Evolutionary conservation across 2,888 invertebrate species (phyloP), one percentile per base, ranked within the genome.

Genomic region (Agonopterix arenella): DNA sequence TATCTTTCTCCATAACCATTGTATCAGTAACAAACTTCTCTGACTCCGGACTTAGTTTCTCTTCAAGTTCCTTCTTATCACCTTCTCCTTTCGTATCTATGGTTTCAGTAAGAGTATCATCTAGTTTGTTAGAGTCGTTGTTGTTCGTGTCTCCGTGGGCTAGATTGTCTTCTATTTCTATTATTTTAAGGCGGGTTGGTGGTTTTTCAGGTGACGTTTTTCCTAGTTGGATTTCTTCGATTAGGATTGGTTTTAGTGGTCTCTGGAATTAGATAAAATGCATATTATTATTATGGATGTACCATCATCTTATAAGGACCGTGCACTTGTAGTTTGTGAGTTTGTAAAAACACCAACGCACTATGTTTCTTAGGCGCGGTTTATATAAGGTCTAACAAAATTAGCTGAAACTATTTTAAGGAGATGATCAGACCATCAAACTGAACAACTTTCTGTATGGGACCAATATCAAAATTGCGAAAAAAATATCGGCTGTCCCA

Each of bases 241-340:
- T 85, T 1, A 70, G 64, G 45, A 93, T 77, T 36, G 89, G 68
- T 67, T 88, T 91, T 11, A 93, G 66, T 0, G 91, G 89, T 68
- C 90, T 90, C 91, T 92, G 78, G 1, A 43, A 40, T 28, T 28
- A 28, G 7, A 28, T 28, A 7, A 28, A 28, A 28, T 28, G 28
- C 18, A 2, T 4, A 4, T 18, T 18, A 18, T 18, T 18, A 18
- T 18, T 18, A 18, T 18, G 18, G 4, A 18, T 18, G 1, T 18
- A 18, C 18, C 18, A 18, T 18, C 18, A 18, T 18, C 1, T 13
- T 13, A 13, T 13, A 13, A 13, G n/a, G n/a, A n/a, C n/a, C n/a
- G n/a, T n/a, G n/a, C n/a, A n/a, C n/a, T n/a, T n/a, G n/a, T n/a
- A 13, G 13, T 13, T 13, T 13, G 13, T 13, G 13, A 13, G 13